Percentiles rank a stretch among this genome's conserved stretches.
Conservation (phyloP, 2,797 vertebrate species). For the Helostoma temminkii region DNA sequence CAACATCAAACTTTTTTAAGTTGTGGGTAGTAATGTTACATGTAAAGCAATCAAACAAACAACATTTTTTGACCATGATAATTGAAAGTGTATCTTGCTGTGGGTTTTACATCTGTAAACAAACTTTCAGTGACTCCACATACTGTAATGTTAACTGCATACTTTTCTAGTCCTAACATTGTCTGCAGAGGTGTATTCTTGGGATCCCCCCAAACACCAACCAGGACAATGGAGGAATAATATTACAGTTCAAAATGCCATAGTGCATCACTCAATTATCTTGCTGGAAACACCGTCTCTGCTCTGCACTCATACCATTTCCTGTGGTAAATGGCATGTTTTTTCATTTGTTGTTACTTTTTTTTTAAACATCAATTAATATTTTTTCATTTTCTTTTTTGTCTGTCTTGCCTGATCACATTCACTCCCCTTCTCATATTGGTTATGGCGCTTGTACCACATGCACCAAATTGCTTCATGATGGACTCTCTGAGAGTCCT, state of each 20-base stretch:
- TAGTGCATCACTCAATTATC: slow-evolving; percentile 10
- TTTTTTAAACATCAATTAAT: slow-evolving; percentile 34
- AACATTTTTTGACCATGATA: not conserved
- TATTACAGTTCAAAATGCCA: slow-evolving; percentile 11
- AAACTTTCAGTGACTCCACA: slow-evolving; percentile 17
- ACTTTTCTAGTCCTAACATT: slow-evolving; percentile 18
- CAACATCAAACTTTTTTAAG: not conserved
- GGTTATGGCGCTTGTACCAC: slow-evolving; percentile 6
- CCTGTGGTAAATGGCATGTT: slow-evolving; percentile 26
- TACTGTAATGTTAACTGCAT: slow-evolving; percentile 26
- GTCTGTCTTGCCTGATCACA: slow-evolving; percentile 17
- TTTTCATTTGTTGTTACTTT: slow-evolving; percentile 34
- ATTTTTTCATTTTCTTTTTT: slow-evolving; percentile 21
- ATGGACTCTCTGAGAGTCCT: not conserved
- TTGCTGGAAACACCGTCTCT: slow-evolving; percentile 5
- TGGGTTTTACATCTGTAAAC: slow-evolving; percentile 19
- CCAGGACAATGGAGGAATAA: slow-evolving; percentile 3
- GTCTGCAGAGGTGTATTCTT: slow-evolving; percentile 22
- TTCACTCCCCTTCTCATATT: slow-evolving; percentile 10
- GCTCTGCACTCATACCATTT: slow-evolving; percentile 38
- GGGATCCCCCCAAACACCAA: slow-evolving; percentile 26
- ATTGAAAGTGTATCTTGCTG: not conserved
- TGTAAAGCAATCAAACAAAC: not conserved
- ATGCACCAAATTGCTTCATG: slow-evolving; percentile 12
- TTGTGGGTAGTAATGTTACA: not conserved